A percentile compares a stretch with the other conserved stretches of the same genome.
Conservation (phyloP, 2,888 invertebrate species). For the Nephrotoma flavescens region DNA sequence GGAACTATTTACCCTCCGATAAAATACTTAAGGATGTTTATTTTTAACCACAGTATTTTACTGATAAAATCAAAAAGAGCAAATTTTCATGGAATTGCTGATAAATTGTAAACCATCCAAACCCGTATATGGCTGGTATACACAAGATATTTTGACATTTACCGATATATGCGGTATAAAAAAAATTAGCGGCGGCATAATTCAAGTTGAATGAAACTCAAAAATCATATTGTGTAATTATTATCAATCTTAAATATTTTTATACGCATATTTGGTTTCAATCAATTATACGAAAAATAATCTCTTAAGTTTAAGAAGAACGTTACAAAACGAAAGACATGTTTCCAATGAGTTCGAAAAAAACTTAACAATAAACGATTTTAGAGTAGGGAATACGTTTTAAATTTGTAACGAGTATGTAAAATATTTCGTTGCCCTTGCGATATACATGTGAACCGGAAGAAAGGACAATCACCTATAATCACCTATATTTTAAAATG, state of each 20-base stretch:
- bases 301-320: not conserved
- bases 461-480: too few relatives aligned
- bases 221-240: not conserved
- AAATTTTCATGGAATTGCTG: too few relatives aligned
- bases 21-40: not conserved
- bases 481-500: too few relatives aligned
- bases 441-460: too few relatives aligned
- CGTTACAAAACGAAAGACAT: not conserved
- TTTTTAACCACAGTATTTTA: not conserved
- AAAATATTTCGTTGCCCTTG: too few relatives aligned
- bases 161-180: too few relatives aligned
- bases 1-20: too few relatives aligned
- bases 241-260: not conserved
- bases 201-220: not conserved
- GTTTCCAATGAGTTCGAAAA: not conserved
- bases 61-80: not conserved
- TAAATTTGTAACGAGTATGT: not conserved
- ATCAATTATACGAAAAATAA: not conserved
- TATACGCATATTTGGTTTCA: not conserved
- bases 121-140: too few relatives aligned
- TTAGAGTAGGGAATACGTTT: not conserved
- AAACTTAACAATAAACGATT: not conserved
- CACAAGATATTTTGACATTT: too few relatives aligned
- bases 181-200: not conserved
- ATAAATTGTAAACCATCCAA: too few relatives aligned